Evolutionary conservation across 2,797 vertebrate genomes (phyloP), one percentile per base, ranked within the genome.

Genomic region (Bradypodion pumilum): DNA sequence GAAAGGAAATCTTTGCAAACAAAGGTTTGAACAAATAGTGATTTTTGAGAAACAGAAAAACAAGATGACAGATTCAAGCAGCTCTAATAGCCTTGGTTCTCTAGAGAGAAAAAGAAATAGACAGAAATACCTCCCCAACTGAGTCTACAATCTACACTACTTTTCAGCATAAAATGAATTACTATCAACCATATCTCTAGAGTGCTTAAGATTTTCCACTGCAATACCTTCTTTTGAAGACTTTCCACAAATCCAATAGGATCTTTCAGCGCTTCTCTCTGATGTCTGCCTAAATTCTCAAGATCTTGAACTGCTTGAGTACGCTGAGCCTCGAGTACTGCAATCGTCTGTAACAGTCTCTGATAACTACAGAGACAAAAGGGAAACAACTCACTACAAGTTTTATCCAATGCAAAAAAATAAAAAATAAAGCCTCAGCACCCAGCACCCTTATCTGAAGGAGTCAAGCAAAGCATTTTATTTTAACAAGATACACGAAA

Each of bases 271-370:
- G 98, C 98, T 94, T 98, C 97, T 88, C 96, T 97, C 97, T 99
- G 98, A 90, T 98, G 97, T 90, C 94, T 95, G 62, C 97, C 96
- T 96, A 99, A 93, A 87, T 95, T 96, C 95, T 99, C 99, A 95
- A 99, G 96, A 95, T 99, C 98, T 93, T 98, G 96, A 91, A 99
- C 97, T 93, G 98, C 98, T 96, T 99, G 98, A 68, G 98, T 97
- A 85, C 98, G 98, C 92, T 99, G 99, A 91, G 98, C 98, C 95
- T 99, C 99, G 16, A 99, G 97, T 66, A 99, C 98, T 19, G 97
- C 97, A 87, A 99, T 99, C 91, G 99, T 99, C 97, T 99, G 99
- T 94, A 99, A 97, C 91, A 99, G 96, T 95, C 98, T 97, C 97
- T 99, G 99, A 94, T 99, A 99, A 97, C 99, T 99, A 96, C 90